Conservation (phyloP, 2,797 vertebrate genomes). For the Vespertilio murinus region DNA sequence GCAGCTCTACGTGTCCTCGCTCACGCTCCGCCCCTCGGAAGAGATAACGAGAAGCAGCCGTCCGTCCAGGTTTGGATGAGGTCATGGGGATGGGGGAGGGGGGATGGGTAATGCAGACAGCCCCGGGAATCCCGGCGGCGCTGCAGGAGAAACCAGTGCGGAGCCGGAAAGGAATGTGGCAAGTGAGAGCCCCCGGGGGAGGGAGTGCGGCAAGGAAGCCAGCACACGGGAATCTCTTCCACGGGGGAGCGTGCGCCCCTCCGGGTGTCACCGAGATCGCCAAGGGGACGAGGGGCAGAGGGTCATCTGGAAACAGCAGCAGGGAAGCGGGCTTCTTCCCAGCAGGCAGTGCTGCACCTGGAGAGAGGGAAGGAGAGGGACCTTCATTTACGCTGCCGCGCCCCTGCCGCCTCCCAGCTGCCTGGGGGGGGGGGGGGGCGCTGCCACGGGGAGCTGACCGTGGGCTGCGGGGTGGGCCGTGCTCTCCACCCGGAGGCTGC, state of each 20-base stretch:
- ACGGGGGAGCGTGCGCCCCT: neutral
- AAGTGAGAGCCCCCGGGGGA: neutral
- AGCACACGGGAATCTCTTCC: neutral
- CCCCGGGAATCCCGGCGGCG: neutral
- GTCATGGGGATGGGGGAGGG: neutral
- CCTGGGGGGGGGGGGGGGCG: too few species aligned
- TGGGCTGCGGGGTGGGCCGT: too few species aligned
- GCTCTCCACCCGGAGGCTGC: too few species aligned
- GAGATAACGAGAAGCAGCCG: neutral
- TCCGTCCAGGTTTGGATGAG: too few species aligned
- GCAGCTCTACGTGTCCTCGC: neutral
- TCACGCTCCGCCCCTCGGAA: neutral
- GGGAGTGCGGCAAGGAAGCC: neutral
- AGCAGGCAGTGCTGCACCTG: neutral
- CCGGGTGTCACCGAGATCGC: neutral
- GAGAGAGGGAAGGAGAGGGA: neutral
- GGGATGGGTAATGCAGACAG: neutral
- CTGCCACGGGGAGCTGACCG: too few species aligned
- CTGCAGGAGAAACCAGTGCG: neutral
- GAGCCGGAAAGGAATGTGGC: too few species aligned
- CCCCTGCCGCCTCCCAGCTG: too few species aligned
- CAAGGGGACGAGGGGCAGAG: neutral
- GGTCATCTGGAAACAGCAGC: neutral
- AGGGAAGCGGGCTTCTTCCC: neutral
- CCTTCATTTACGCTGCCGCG: too few species aligned